Percentiles rank a stretch among this genome's conserved stretches.
Conservation (phyloP, 2,113 vertebrate species). For the Hoplias malabaricus region DNA sequence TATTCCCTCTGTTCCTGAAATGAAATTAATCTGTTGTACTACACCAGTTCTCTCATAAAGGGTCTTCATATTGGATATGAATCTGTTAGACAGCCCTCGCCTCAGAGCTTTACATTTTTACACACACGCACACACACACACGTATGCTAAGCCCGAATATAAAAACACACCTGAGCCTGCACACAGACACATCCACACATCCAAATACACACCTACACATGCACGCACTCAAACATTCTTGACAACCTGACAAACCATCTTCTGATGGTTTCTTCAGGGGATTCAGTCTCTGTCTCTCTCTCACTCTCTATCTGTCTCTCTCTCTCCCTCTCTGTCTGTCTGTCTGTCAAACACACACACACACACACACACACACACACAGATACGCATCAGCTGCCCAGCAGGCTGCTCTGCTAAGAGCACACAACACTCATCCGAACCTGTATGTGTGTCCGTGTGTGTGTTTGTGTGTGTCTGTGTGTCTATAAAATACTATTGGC, state of each 20-base stretch:
- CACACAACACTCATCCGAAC: neutral
- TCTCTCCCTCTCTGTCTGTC: conserved; percentile 33
- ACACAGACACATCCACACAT: conserved; percentile 54
- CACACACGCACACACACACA: conserved; percentile 50
- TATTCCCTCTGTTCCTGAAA: conserved; percentile 62
- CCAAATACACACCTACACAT: conserved; percentile 44
- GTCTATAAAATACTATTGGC: neutral
- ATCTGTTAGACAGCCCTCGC: conserved; percentile 63
- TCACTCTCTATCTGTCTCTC: neutral
- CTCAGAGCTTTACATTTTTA: conserved; percentile 47
- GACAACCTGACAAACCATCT: conserved; percentile 29
- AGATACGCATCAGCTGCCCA: conserved; percentile 64
- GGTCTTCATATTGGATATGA: conserved; percentile 69
- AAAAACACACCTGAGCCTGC: conserved; percentile 8
- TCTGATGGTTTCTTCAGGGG: conserved; percentile 14
- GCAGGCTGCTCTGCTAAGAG: conserved; percentile 17
- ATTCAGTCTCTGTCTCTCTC: neutral
- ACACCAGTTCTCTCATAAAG: conserved; percentile 54
- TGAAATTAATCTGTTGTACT: conserved; percentile 73
- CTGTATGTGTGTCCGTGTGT: neutral
- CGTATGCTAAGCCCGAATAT: conserved; percentile 37
- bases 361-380: conserved; percentile 33
- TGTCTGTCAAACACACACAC: conserved; percentile 52
- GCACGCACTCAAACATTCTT: conserved; percentile 32
- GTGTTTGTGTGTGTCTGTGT: neutral